Evolutionary conservation across 37 sponge, comb jelly and placozoan species (phyloP), one percentile per base, ranked within the genome.

Genomic region (Theonella swinhoei): DNA sequence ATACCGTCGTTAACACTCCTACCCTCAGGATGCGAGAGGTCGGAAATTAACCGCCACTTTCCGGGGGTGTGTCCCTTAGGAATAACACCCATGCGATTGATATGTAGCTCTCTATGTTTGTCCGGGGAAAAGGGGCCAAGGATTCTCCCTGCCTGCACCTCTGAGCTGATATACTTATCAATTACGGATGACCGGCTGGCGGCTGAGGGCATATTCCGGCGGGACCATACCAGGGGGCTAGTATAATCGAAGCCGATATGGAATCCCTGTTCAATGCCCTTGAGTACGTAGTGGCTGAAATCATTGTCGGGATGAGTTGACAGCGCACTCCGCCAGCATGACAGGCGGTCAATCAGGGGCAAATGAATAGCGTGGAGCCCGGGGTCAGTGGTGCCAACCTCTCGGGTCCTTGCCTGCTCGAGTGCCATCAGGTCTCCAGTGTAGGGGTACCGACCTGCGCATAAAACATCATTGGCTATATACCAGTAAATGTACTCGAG

Each of bases 1-100:
- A 80, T 80, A n/a, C 70, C 81, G 42, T 80, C 81, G 41, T 80
- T 67, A 30, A 80, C 58, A 3, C 64, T 78, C 19, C 7, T 4
- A n/a, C 63, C 62, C 63, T 64, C 63, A 58, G 77, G 77, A 47
- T 11, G 9, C 14, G 77, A 77, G 22, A 80, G 70, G 81, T 80
- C 70, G 20, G 60, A 35, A 26, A 80, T 80, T 22, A 80, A 58
- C 24, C 69, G 42, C 70, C 69, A 80, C 30, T 68, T 80, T 9
- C 47, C 47, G 4, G 81, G 69, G 31, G 28, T 26, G 19, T 68
- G 68, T 28, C 61, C 62, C 70, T 80, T 80, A 35, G 81, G 81
- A 11, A 80, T 80, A 4, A 80, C 70, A 1, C 81, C 81, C 7
- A 80, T 42, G 20, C 47, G 42, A 70, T 58, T 80, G 29, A 41